Evolutionary conservation across 2,113 vertebrate species (phyloP).

Genomic region (Seriola quinqueradiata): DNA sequence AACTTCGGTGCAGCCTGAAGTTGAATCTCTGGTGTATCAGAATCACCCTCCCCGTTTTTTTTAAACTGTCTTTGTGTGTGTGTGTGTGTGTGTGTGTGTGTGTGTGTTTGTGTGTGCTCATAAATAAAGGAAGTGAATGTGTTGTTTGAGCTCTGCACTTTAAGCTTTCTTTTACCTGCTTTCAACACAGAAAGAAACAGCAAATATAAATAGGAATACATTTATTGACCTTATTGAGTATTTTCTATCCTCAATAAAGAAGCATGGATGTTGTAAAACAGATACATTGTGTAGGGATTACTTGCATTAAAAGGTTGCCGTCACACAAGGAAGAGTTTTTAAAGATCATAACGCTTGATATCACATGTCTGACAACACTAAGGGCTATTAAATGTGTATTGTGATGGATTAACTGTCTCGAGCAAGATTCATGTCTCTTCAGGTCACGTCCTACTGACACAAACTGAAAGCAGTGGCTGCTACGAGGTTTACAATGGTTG

Average conservation of each 20-base stretch:
- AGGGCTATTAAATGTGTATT: conserved; percentile 13
- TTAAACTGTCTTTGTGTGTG: background rate
- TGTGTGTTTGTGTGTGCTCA: background rate
- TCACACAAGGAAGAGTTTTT: background rate
- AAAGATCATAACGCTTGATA: background rate
- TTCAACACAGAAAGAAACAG: background rate
- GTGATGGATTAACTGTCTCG: conserved; percentile 24
- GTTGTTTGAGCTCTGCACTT: too few species aligned
- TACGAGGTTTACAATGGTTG: background rate
- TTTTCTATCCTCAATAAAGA: too few species aligned
- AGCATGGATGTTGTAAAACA: background rate
- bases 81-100: too few species aligned
- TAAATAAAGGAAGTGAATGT: background rate
- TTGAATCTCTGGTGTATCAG: background rate
- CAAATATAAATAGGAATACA: too few species aligned
- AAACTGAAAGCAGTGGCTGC: background rate
- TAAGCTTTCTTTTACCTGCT: background rate
- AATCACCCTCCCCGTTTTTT: background rate
- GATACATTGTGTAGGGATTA: background rate
- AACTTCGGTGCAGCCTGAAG: background rate
- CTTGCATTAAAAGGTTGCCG: background rate
- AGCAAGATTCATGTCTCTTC: background rate
- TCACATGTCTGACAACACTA: conserved; percentile 18
- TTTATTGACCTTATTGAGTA: too few species aligned
- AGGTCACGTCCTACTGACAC: background rate